These are phyloP conservation scores for Drosophila pseudoananassae DNA, from an alignment of 1,140 invertebrate species.

Conservation along the genomic window DNA sequence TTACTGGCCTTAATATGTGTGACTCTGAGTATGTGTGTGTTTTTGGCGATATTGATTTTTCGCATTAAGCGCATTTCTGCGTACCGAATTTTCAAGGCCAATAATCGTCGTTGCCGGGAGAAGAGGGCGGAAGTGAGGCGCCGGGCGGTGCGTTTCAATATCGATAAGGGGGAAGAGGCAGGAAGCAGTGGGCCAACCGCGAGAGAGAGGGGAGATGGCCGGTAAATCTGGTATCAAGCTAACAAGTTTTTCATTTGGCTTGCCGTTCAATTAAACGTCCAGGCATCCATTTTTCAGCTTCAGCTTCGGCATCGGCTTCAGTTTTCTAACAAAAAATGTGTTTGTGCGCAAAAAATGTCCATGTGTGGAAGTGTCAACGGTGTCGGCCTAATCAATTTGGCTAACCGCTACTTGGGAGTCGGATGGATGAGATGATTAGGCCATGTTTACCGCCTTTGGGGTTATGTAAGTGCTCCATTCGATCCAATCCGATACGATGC, in stretches of 20 bases:
- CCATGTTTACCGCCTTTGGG: constrained; percentile 65
- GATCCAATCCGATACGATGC: constrained; percentile 60
- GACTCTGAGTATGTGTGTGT: constrained; percentile 21
- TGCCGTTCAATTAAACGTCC: constrained; percentile 57
- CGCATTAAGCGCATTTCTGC: constrained; percentile 81
- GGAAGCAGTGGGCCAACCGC: neutral
- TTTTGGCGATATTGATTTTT: constrained; percentile 77
- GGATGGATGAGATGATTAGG: constrained; percentile 67
- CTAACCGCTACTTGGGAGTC: constrained; percentile 49
- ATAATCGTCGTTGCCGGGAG: constrained; percentile 40
- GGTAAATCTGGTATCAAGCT: constrained; percentile 51
- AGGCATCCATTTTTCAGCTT: constrained; percentile 26
- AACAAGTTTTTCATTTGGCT: constrained; percentile 62
- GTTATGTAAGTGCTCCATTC: constrained; percentile 70
- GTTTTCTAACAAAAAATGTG: constrained; percentile 53
- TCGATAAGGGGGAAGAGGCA: constrained; percentile 5
- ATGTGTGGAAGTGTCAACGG: constrained; percentile 69
- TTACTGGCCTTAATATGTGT: neutral
- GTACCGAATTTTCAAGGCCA: constrained; percentile 77
- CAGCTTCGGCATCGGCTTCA: neutral
- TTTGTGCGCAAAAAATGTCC: constrained; percentile 34
- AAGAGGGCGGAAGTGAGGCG: constrained; percentile 24
- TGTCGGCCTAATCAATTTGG: constrained; percentile 71
- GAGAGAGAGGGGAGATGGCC: constrained; percentile 1
- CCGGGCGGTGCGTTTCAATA: neutral